Evolutionary conservation across 2,888 invertebrate genomes (phyloP).

Genomic region (Yponomeuta malinellus): DNA sequence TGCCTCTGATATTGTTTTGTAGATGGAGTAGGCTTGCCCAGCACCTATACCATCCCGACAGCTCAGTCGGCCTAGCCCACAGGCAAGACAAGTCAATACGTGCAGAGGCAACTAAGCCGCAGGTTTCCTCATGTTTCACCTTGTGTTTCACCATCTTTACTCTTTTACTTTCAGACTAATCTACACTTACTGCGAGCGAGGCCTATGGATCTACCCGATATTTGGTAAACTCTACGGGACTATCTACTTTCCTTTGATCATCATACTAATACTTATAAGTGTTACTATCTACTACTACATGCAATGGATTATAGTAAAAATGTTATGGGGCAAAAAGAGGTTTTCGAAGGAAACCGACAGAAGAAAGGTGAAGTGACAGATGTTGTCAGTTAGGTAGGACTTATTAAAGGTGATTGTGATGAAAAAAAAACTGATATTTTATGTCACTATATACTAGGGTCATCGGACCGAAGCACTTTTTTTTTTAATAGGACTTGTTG

Average conservation of each 20-base stretch:
- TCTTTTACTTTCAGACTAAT: slow-evolving; percentile 42
- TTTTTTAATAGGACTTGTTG: too few relatives aligned
- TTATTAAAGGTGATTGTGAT: not conserved
- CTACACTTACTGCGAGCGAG: slow-evolving; percentile 30
- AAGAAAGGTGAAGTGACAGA: not conserved
- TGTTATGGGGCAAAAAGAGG: not conserved
- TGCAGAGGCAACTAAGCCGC: too few relatives aligned
- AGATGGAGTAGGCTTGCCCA: too few relatives aligned
- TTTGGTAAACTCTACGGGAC: slow-evolving; percentile 35
- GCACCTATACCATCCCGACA: too few relatives aligned
- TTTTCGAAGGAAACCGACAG: not conserved
- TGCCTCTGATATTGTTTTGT: too few relatives aligned
- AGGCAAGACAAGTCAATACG: too few relatives aligned
- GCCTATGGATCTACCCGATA: slow-evolving; percentile 50
- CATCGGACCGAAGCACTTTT: too few relatives aligned
- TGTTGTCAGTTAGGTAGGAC: not conserved
- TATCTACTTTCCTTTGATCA: slow-evolving; percentile 32
- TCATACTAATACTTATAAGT: slow-evolving; percentile 1
- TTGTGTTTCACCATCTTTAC: too few relatives aligned
- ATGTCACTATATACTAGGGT: too few relatives aligned
- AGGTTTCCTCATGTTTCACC: too few relatives aligned
- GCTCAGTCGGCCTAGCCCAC: too few relatives aligned
- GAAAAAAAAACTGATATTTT: too few relatives aligned
- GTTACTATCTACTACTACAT: slow-evolving; percentile 10
- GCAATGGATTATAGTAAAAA: slow-evolving; percentile 14